Evolutionary conservation across 1,140 invertebrate genomes (phyloP), one percentile per base, ranked within the genome.

Genomic region (Mycetomoellerius zeteki): DNA sequence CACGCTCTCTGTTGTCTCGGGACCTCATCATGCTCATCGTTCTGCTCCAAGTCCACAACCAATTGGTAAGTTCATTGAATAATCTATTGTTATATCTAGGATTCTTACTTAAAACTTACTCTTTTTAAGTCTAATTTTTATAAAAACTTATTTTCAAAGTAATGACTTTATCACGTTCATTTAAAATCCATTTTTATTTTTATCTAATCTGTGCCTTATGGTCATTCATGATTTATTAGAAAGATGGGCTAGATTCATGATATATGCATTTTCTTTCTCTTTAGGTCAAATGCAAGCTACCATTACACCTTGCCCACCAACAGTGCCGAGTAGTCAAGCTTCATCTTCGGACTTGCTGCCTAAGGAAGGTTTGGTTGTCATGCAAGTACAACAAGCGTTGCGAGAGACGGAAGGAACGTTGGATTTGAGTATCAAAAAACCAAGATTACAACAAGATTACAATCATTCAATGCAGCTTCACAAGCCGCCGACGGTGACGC

Each of bases 361-460:
- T 64, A 96, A 94, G 82, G 96, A 97, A 86, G 97, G 97, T 77
- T 93, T 97, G 8, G 97, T 97, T 3, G 95, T 97, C 24, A 95
- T 97, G 93, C 96, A 97, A 91, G 96, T 97, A 5, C 96, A 96
- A 84, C 96, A 96, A 62, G 93, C 93, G 6, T 87, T 95, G 12
- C 92, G 95, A 0, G 95, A 95, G 43, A 95, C 93, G 0, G 94
- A 95, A 85, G 94, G 95, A 50, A 97, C 98, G 0, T 95, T 98
- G 0, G 98, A 98, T 93, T 93, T 98, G 54, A 98, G 97, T 91
- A 97, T 98, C 21, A 98, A 98, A 92, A 97, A 98, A 89, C 97
- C 97, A 3, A 94, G 97, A 24, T 8, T 37, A 37, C 96, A 96
- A 27, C 94, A 93, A 78, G 95, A 95, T 5, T 95, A 95, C 73